Evolutionary conservation across 2,888 invertebrate genomes (phyloP).

Genomic region (Andrena marginata): DNA sequence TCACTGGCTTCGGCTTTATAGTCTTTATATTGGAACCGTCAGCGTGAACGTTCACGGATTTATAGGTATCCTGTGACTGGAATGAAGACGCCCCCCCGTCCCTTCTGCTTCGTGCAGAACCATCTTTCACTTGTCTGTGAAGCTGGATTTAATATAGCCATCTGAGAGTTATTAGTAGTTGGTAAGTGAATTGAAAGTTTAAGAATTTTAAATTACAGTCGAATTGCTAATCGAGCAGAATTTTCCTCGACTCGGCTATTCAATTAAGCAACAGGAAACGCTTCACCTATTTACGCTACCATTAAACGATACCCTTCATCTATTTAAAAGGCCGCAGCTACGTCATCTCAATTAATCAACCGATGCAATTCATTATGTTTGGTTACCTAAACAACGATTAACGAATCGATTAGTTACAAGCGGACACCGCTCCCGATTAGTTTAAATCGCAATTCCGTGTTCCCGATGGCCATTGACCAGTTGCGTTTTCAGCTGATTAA

Average conservation of each 20-base stretch:
- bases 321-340: neutral
- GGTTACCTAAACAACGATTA: slow-evolving; percentile 19
- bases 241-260: neutral
- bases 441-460: slow-evolving; percentile 16
- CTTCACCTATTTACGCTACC: too few species aligned
- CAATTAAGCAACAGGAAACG: neutral
- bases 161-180: too few species aligned
- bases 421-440: slow-evolving; percentile 12
- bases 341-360: slow-evolving; percentile 6
- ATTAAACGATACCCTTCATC: neutral
- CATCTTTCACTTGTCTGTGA: too few species aligned
- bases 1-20: neutral
- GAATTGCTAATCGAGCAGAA: neutral
- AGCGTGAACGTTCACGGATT: too few species aligned
- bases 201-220: too few species aligned
- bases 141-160: too few species aligned
- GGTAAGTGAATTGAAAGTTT: too few species aligned
- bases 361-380: slow-evolving; percentile 12
- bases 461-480: neutral
- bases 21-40: too few species aligned
- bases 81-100: too few species aligned
- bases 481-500: neutral
- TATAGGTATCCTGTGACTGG: too few species aligned
- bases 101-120: too few species aligned
- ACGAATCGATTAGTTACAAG: slow-evolving; percentile 25